phyloP scores from a whole-genome alignment of 64 coral and sea anemone genomes.

The Astreopora myriophthalma region DNA sequence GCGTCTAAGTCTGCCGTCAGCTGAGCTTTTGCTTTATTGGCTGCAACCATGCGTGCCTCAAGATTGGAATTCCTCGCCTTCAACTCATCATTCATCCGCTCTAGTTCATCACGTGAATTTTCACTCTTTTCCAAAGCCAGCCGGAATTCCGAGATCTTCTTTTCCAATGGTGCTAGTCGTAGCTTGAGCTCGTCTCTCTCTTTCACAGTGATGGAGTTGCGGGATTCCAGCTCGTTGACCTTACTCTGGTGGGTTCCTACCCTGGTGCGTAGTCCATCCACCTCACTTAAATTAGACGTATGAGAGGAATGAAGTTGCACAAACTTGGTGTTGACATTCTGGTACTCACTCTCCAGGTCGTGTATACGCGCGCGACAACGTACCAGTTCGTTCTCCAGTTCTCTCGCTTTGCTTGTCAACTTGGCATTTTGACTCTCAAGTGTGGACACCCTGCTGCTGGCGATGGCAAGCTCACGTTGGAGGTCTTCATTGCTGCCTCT shows the following conservation, averaged over 20 bases:
- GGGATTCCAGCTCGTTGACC: slow-evolving; percentile 87
- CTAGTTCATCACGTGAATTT: slow-evolving; percentile 81
- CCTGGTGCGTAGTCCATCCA: slow-evolving; percentile 78
- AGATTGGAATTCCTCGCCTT: slow-evolving; percentile 82
- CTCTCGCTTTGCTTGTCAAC: slow-evolving; percentile 53
- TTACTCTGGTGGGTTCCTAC: slow-evolving; percentile 75
- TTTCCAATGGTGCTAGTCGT: slow-evolving; percentile 81
- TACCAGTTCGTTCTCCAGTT: slow-evolving; percentile 75
- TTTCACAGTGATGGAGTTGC: slow-evolving; percentile 78
- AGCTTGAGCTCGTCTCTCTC: slow-evolving; percentile 90
- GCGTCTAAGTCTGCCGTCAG: slow-evolving; percentile 81
- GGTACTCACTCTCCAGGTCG: slow-evolving; percentile 74
- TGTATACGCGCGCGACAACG: slow-evolving; percentile 68
- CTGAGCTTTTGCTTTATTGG: slow-evolving; percentile 80
- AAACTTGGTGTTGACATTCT: slow-evolving; percentile 43
- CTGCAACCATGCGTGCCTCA: slow-evolving; percentile 80
- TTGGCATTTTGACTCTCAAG: slow-evolving; percentile 65
- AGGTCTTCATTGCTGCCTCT: slow-evolving; percentile 72
- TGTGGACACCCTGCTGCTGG: slow-evolving; percentile 52
- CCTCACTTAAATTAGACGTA: slow-evolving; percentile 69
- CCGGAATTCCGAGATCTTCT: slow-evolving; percentile 78
- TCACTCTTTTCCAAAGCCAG: slow-evolving; percentile 87
- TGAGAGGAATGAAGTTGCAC: slow-evolving; percentile 75
- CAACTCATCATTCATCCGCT: slow-evolving; percentile 68
- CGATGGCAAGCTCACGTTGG: slow-evolving; percentile 73